These are phyloP conservation scores for Drosophila quadrilineata DNA, from an alignment of 1,140 invertebrate species.

Conservation along the genomic window DNA sequence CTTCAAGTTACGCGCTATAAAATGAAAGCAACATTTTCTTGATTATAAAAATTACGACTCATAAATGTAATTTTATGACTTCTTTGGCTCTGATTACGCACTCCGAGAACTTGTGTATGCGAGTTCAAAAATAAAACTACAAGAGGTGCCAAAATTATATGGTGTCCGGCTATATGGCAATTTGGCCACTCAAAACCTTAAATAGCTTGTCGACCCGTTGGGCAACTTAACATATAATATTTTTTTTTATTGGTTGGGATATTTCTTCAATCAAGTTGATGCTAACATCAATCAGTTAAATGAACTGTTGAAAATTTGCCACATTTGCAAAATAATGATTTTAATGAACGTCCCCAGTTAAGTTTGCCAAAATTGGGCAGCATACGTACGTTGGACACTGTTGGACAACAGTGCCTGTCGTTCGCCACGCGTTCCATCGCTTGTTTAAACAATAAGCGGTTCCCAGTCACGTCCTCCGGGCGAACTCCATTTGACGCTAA, in stretches of 20 bases:
- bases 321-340: conserved; percentile 53
- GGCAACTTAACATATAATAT: no score
- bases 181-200: conserved; percentile 60
- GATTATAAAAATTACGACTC: conserved; percentile 71
- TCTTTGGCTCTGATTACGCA: conserved; percentile 40
- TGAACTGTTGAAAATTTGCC: conserved; percentile 76
- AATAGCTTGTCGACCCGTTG: conserved; percentile 19
- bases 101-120: no score
- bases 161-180: conserved; percentile 31
- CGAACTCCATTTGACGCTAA: conserved; percentile 58
- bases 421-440: conserved; percentile 37
- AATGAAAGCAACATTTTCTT: conserved; percentile 48
- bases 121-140: conserved; percentile 10
- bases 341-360: conserved; percentile 17
- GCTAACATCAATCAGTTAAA: conserved; percentile 70
- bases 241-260: no score
- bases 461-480: neutral
- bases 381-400: neutral
- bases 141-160: conserved; percentile 70
- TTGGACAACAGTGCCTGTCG: neutral
- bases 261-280: conserved; percentile 54
- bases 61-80: conserved; percentile 79
- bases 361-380: no score
- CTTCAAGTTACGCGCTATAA: conserved; percentile 29
- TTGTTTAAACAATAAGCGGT: conserved; percentile 67